These are phyloP conservation scores for Laothoe populi DNA, from an alignment of 2,888 invertebrate genomes.

Conservation along the genomic window DNA sequence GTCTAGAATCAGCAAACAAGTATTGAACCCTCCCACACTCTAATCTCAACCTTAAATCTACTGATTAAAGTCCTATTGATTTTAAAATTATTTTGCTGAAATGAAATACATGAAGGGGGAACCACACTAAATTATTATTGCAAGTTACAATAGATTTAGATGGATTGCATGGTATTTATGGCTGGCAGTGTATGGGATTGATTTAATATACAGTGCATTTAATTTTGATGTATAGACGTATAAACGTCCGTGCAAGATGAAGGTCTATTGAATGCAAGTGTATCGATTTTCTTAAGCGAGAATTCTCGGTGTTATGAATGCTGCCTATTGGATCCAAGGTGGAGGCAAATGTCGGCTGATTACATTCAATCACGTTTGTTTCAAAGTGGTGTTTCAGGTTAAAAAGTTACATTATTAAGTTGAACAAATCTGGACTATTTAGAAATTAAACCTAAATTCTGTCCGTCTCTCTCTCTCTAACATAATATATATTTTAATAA, in stretches of 20 bases:
- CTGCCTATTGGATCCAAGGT: constrained; percentile 4
- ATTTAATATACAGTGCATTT: constrained; percentile 23
- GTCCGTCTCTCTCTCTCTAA: too few species aligned
- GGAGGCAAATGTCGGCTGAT: background rate
- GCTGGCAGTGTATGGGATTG: constrained; percentile 24
- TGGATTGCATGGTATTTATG: constrained; percentile 40
- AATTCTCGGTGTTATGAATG: constrained; percentile 11
- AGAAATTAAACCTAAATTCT: too few species aligned
- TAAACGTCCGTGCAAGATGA: constrained; percentile 21
- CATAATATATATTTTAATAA: too few species aligned
- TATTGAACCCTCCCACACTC: constrained; percentile 13
- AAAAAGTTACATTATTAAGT: too few species aligned
- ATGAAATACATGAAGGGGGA: constrained; percentile 39
- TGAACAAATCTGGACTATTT: too few species aligned
- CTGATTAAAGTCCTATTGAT: background rate
- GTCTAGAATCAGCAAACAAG: constrained; percentile 69
- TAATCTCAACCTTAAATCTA: constrained; percentile 23
- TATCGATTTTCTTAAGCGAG: constrained; percentile 21
- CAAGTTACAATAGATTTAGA: constrained; percentile 53
- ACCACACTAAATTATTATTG: constrained; percentile 46
- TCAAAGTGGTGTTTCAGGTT: too few species aligned
- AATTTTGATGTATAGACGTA: constrained; percentile 22
- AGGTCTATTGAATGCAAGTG: constrained; percentile 20
- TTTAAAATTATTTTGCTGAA: constrained; percentile 34
- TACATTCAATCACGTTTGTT: background rate